A percentile compares a stretch with the other conserved stretches of the same genome.
phyloP scores from a whole-genome alignment of 2,113 vertebrate species.

The Thinocorus orbignyianus region DNA sequence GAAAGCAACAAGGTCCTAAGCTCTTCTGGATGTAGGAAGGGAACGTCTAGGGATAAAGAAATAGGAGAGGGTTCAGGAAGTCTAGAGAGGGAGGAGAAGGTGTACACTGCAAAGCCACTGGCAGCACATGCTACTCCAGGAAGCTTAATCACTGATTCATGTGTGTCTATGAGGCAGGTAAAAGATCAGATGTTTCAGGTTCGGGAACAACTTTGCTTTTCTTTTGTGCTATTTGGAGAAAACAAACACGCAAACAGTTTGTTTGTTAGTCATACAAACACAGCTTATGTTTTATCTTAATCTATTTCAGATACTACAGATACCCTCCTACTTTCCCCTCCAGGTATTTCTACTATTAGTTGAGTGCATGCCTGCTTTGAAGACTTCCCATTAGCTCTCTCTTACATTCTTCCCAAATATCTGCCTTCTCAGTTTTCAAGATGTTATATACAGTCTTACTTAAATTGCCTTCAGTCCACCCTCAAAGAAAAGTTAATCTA shows the following conservation, averaged over 20 bases:
- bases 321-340: neutral
- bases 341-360: neutral
- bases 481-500: neutral
- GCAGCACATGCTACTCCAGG: neutral
- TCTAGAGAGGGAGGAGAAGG: neutral
- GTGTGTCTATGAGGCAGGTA: neutral
- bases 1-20: neutral
- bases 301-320: neutral
- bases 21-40: neutral
- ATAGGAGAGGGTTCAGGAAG: neutral
- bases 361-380: neutral
- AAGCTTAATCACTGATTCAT: neutral
- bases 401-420: neutral
- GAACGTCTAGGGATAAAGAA: neutral
- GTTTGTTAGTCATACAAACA: neutral
- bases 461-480: neutral
- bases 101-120: neutral
- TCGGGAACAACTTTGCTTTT: neutral
- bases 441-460: neutral
- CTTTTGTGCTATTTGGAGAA: neutral
- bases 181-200: neutral
- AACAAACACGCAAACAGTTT: neutral
- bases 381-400: neutral
- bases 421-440: neutral
- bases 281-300: neutral